Conservation (phyloP, 2,797 vertebrate species). For the Gallinago solitaria region DNA sequence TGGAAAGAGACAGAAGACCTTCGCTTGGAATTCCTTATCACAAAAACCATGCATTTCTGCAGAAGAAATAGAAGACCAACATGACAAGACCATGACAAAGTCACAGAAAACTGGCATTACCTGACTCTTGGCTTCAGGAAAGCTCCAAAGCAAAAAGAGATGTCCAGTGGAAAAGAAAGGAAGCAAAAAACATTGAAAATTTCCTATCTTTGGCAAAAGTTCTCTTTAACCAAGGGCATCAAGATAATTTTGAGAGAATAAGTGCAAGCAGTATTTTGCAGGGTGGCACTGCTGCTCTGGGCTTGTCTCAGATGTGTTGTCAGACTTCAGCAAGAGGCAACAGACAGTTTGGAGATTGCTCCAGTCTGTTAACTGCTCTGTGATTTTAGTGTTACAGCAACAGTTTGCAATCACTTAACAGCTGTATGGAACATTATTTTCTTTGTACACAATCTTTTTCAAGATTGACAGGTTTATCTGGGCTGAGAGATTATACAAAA, state of each 20-base stretch:
- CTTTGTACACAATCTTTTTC: background rate
- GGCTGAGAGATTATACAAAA: background rate
- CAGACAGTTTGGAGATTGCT: background rate
- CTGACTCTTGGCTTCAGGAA: background rate
- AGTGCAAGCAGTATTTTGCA: background rate
- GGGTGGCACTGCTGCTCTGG: background rate
- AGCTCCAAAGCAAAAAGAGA: conserved; percentile 1
- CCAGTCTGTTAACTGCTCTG: background rate
- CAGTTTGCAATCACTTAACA: background rate
- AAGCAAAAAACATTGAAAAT: background rate
- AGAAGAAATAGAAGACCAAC: background rate
- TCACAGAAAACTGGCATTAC: background rate
- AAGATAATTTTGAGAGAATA: background rate
- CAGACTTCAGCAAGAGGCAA: background rate
- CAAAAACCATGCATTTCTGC: background rate
- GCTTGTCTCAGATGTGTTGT: background rate
- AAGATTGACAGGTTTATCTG: background rate
- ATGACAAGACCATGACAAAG: background rate
- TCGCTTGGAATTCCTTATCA: background rate
- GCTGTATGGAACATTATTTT: background rate
- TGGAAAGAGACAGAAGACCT: background rate
- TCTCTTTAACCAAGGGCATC: background rate
- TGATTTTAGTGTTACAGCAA: background rate
- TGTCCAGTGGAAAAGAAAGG: background rate
- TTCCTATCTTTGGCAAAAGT: background rate